These are phyloP conservation scores for Pseudococcus longispinus DNA, from an alignment of 2,888 invertebrate species.

Conservation along the genomic window DNA sequence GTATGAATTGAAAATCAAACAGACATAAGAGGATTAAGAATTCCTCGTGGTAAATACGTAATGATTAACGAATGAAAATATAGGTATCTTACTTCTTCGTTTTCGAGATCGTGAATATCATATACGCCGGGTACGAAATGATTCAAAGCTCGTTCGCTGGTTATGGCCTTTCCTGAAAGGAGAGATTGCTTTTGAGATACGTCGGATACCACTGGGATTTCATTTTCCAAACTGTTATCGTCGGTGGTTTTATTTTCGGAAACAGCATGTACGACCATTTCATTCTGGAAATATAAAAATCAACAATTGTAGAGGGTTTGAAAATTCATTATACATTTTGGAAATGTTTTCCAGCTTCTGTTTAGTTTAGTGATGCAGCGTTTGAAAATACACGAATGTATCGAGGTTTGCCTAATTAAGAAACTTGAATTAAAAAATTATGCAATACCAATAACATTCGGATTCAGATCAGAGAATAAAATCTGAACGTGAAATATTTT, in stretches of 20 bases:
- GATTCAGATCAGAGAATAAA: too few species aligned
- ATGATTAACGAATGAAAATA: not conserved
- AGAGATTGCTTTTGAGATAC: constrained; percentile 35
- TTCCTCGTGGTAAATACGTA: too few species aligned
- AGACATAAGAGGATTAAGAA: too few species aligned
- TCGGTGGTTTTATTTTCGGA: constrained; percentile 40
- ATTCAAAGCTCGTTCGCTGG: constrained; percentile 62
- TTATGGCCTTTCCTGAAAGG: constrained; percentile 10
- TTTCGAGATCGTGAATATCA: constrained; percentile 68
- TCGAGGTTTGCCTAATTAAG: too few species aligned
- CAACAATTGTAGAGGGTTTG: not conserved
- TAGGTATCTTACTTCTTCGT: constrained; percentile 65
- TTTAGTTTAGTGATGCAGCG: too few species aligned
- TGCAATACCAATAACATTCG: too few species aligned
- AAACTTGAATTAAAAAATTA: too few species aligned
- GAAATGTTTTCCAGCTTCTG: too few species aligned
- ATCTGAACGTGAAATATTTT: too few species aligned
- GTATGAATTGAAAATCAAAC: not conserved
- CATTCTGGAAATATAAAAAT: constrained; percentile 36
- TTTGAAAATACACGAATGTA: too few species aligned
- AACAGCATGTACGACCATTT: constrained; percentile 48
- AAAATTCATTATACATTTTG: not conserved
- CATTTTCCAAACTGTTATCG: constrained; percentile 55
- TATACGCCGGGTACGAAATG: constrained; percentile 69
- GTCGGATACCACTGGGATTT: constrained; percentile 39